Evolutionary conservation across 2,888 invertebrate genomes (phyloP).

Genomic region (Xylota segnis): DNA sequence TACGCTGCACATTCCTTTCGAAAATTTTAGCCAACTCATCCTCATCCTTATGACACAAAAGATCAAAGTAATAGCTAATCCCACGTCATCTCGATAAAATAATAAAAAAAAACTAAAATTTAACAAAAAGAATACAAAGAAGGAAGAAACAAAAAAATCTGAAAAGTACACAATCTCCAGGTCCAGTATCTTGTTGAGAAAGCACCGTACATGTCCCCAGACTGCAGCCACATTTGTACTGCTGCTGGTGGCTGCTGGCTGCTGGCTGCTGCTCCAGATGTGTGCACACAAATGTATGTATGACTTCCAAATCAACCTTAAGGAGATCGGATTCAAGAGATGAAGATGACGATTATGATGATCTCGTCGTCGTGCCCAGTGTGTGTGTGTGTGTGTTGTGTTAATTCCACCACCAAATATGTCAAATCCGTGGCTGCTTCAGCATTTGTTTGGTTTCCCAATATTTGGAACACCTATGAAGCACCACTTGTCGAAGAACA

Average conservation of each 20-base stretch:
- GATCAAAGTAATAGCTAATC: constrained; percentile 63
- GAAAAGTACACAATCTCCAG: constrained; percentile 21
- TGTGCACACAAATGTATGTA: constrained; percentile 50
- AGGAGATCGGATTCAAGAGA: constrained; percentile 58
- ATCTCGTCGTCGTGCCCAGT: constrained; percentile 42
- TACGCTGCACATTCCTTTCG: constrained; percentile 46
- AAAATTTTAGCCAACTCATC: constrained; percentile 51
- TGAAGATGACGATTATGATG: constrained; percentile 66
- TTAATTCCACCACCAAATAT: constrained; percentile 72
- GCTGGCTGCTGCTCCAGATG: constrained; percentile 26
- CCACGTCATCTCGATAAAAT: constrained; percentile 39
- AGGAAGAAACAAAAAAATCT: background rate
- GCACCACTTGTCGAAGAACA: constrained; percentile 62
- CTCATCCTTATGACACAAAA: constrained; percentile 34
- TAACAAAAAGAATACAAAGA: constrained; percentile 7
- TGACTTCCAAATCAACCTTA: constrained; percentile 52
- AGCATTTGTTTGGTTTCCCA: constrained; percentile 75
- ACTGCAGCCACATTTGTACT: constrained; percentile 13
- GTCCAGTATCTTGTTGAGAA: constrained; percentile 19
- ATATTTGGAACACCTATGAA: constrained; percentile 75
- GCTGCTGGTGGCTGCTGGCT: background rate
- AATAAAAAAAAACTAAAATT: constrained; percentile 24
- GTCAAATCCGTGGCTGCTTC: constrained; percentile 70
- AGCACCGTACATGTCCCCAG: constrained; percentile 31
- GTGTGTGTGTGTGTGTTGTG: constrained; percentile 71